Evolutionary conservation across 2,797 vertebrate genomes (phyloP).

Genomic region (Acropternis orthonyx): DNA sequence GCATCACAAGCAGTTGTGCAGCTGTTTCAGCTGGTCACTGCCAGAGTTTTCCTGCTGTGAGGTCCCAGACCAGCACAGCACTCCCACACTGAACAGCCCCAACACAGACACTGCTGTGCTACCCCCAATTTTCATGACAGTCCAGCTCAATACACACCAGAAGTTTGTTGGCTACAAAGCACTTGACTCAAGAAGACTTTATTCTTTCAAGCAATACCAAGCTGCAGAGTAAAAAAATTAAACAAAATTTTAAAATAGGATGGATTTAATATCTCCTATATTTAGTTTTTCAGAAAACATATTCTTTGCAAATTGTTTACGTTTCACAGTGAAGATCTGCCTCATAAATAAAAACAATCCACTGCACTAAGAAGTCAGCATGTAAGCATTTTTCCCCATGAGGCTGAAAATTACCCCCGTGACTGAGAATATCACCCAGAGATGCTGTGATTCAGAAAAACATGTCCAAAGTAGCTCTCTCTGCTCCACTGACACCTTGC

Average conservation of each 20-base stretch:
- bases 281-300: not conserved
- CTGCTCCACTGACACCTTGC: not conserved
- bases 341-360: not conserved
- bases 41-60: not conserved
- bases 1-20: not conserved
- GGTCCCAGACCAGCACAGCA: rapidly evolving
- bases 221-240: too few species aligned
- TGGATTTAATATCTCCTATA: not conserved
- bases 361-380: not conserved
- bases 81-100: not conserved
- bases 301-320: not conserved
- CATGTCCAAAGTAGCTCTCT: not conserved
- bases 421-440: not conserved
- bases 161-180: not conserved
- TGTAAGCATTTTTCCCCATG: not conserved
- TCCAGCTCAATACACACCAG: not conserved
- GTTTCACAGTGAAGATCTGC: not conserved
- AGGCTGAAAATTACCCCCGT: not conserved
- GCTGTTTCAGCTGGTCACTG: not conserved
- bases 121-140: not conserved
- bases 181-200: not conserved
- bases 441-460: not conserved
- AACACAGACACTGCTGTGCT: rapidly evolving
- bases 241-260: not conserved
- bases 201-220: not conserved